Conservation (phyloP, 2,113 vertebrate species). For the Oriolus oriolus region DNA sequence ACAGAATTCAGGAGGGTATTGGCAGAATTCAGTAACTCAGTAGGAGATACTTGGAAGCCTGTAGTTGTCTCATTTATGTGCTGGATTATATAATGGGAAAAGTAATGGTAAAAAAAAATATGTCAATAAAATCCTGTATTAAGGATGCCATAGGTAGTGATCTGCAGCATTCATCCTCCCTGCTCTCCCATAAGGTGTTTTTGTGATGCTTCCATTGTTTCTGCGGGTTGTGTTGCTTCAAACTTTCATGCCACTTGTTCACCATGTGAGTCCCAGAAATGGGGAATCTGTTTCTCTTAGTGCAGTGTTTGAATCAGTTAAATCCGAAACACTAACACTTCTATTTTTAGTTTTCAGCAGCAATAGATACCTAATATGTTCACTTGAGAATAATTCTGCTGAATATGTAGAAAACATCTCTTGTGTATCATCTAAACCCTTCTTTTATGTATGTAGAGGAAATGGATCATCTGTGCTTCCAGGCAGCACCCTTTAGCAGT, state of each 20-base stretch:
- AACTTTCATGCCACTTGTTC: background rate
- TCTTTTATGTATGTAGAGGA: background rate
- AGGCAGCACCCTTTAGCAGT: background rate
- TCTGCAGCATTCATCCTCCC: background rate
- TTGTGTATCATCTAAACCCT: background rate
- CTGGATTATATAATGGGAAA: background rate
- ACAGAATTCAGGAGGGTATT: background rate
- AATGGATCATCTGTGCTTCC: background rate
- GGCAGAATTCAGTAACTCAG: background rate
- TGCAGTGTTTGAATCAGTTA: background rate
- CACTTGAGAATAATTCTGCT: background rate
- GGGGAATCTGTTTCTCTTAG: background rate
- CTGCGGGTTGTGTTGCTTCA: background rate
- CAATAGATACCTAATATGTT: background rate
- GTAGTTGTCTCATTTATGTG: background rate
- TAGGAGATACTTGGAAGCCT: background rate
- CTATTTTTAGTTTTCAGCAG: background rate
- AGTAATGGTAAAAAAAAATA: background rate
- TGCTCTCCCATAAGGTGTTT: background rate
- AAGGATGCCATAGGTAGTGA: background rate
- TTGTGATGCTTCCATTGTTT: background rate
- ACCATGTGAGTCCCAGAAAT: background rate
- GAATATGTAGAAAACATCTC: background rate
- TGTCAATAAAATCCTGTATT: background rate
- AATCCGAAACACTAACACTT: background rate